Conservation (phyloP, 92 coral and sea anemone species). For the Ricordea florida region DNA sequence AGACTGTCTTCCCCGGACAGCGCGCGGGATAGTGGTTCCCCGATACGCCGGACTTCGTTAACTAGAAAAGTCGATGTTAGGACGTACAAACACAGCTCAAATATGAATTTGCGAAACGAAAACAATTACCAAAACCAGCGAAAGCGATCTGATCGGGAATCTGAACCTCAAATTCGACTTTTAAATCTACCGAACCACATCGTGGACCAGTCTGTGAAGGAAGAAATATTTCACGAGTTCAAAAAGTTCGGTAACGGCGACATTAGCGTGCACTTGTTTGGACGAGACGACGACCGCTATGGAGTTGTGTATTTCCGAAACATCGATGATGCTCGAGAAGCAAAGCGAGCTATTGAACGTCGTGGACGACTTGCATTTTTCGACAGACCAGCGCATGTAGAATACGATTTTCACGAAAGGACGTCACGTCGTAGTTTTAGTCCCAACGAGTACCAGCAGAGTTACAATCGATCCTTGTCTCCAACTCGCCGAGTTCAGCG, state of each 20-base stretch:
- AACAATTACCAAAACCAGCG: constrained; percentile 85
- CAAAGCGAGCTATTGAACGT: constrained; percentile 90
- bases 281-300: constrained; percentile 98
- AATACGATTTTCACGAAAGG: constrained; percentile 80
- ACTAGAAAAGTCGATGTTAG: constrained; percentile 88
- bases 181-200: constrained; percentile 86
- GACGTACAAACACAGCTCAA: constrained; percentile 91
- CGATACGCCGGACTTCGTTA: constrained; percentile 94
- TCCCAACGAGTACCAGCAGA: constrained; percentile 75
- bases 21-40: constrained; percentile 98
- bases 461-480: constrained; percentile 75
- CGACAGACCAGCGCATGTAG: constrained; percentile 87
- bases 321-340: constrained; percentile 92
- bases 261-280: constrained; percentile 87
- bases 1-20: constrained; percentile 97
- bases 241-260: constrained; percentile 92
- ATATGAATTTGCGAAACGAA: constrained; percentile 91
- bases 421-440: constrained; percentile 86
- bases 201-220: constrained; percentile 89
- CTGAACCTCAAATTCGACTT: constrained; percentile 91
- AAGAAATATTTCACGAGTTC: constrained; percentile 94
- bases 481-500: constrained; percentile 77
- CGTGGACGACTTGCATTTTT: constrained; percentile 85
- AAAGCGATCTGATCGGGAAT: constrained; percentile 85
- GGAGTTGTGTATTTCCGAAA: constrained; percentile 98